phyloP scores from a whole-genome alignment of 2,888 invertebrate genomes.

The Ectemnius lituratus region DNA sequence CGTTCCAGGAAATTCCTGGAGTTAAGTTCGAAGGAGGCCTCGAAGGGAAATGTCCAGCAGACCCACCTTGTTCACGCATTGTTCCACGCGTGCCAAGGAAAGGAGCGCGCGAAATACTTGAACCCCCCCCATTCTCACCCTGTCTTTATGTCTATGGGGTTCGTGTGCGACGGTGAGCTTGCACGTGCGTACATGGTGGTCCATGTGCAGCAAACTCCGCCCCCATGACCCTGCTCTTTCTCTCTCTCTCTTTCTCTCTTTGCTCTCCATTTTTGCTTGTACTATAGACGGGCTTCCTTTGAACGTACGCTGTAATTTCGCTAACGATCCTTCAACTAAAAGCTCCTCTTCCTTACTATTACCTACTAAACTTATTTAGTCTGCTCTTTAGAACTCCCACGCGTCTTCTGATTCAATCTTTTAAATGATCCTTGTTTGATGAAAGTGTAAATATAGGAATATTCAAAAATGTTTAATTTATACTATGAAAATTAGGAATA shows the following conservation, averaged over 20 bases:
- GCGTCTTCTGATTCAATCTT: too few relatives aligned
- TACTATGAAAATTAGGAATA: too few relatives aligned
- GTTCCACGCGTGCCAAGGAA: constrained; percentile 24
- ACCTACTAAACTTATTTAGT: too few relatives aligned
- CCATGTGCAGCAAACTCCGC: constrained; percentile 52
- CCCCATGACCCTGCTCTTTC: constrained; percentile 32
- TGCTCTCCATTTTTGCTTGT: background rate
- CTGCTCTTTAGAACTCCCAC: too few relatives aligned
- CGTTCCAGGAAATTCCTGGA: constrained; percentile 44
- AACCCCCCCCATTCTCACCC: background rate
- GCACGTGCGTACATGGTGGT: constrained; percentile 50
- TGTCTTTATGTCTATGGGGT: background rate
- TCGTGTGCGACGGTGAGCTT: constrained; percentile 22
- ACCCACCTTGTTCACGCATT: constrained; percentile 37
- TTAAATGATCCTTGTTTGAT: too few relatives aligned
- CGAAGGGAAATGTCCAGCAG: background rate
- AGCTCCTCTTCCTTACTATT: too few relatives aligned
- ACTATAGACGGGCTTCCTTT: constrained; percentile 5
- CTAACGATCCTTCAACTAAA: background rate
- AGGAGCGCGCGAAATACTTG: constrained; percentile 25
- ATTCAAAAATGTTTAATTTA: too few relatives aligned
- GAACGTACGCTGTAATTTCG: background rate
- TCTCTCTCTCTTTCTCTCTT: constrained; percentile 10
- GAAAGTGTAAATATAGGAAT: too few relatives aligned
- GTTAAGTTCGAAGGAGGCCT: background rate